Base-by-base conservation (phyloP, 2,113 vertebrate species). In the Callorhinus ursinus region DNA sequence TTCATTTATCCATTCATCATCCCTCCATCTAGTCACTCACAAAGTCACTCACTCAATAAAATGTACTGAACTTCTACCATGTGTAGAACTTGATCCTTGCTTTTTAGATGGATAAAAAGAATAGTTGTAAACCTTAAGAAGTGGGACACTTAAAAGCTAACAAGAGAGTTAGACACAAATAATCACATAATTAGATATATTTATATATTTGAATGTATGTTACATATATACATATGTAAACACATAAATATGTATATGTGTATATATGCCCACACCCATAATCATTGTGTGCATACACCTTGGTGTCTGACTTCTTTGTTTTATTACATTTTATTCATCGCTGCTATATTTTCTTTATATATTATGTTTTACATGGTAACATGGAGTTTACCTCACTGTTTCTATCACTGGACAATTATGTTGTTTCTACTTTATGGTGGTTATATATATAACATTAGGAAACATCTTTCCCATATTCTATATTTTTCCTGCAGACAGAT, bases 291-390 rank as follows among this genome's bases (percentile, higher is more conserved):
- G 7, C 33, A 69, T 61, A 46, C 26, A 88, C 57, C 61, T 80
- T 85, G 28, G 14, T 90, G 4, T 81, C 46, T 93, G 61, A 63
- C 9, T 53, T n/a, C n/a, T 36, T 87, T 67, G 28, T 74, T 88
- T 90, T 69, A 39, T 94, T 80, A 24, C 55, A 42, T 80, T 83
- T 86, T 81, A 94, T 85, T 94, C 28, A 77, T 26, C 92, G 31
- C 15, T 94, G 69, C 22, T 92, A 4, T 72, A 80, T 85, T 86
- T 74, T 91, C 31, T 94, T 74, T 76, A 26, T 77, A 22, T 80
- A 21, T 79, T 63, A 42, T 42, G 15, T 53, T 93, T 93, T 87
- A 83, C 49, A 53, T 84, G 18, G 82, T 28, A 36, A 49, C n/a
- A n/a, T 57, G 55, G 46, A 88, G 12, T 79, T 92, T 79, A 88